These are phyloP conservation scores for Scaptomyza polygonia DNA, from an alignment of 2,888 invertebrate species.

Conservation along the genomic window DNA sequence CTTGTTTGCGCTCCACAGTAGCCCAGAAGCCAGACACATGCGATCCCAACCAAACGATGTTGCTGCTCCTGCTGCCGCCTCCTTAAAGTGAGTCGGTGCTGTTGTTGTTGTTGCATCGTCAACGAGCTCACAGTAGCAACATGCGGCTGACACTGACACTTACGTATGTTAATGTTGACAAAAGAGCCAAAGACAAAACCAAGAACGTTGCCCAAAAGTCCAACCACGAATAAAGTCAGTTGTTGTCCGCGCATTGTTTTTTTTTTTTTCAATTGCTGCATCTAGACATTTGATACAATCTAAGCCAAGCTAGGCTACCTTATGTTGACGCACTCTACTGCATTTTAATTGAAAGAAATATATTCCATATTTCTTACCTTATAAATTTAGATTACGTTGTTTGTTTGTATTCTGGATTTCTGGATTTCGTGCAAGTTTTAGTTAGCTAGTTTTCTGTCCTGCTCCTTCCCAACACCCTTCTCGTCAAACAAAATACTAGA, in stretches of 20 bases:
- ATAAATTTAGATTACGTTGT: background rate
- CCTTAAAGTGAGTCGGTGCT: slow-evolving; percentile 25
- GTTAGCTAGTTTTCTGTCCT: background rate
- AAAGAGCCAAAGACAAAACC: slow-evolving; percentile 66
- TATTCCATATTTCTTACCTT: background rate
- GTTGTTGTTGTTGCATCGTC: slow-evolving; percentile 16
- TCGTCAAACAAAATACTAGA: slow-evolving; percentile 23
- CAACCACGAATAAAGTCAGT: slow-evolving; percentile 16
- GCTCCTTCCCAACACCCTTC: background rate
- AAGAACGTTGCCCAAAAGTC: slow-evolving; percentile 41
- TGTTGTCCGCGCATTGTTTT: background rate
- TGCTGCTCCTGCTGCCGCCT: slow-evolving; percentile 27
- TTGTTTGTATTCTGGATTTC: too few species aligned
- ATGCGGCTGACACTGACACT: slow-evolving; percentile 81
- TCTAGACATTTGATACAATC: background rate
- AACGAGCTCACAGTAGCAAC: slow-evolving; percentile 68
- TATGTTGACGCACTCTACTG: background rate
- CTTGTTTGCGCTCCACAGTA: slow-evolving; percentile 27
- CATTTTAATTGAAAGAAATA: background rate
- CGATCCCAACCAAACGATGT: slow-evolving; percentile 28
- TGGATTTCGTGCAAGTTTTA: background rate
- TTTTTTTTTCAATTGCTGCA: background rate
- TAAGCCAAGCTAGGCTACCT: background rate
- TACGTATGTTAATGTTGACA: slow-evolving; percentile 82
- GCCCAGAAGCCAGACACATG: slow-evolving; percentile 36